These are phyloP conservation scores for Onchidella celtica DNA, from an alignment of 2,888 invertebrate genomes.

Conservation along the genomic window DNA sequence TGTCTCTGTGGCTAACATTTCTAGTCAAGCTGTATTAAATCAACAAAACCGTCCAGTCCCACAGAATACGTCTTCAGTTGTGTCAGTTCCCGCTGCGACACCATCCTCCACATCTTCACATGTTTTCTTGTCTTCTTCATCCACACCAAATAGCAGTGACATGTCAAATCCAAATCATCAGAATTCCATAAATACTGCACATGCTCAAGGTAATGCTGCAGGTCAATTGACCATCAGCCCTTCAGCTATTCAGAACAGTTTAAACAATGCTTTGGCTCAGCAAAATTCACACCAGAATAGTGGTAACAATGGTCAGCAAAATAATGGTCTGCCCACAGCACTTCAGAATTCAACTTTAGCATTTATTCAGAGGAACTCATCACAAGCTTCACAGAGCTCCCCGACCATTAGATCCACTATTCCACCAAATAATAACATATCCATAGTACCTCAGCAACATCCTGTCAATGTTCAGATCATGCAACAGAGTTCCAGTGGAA, in stretches of 20 bases:
- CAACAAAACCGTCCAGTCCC: constrained; percentile 23
- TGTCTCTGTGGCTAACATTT: background rate
- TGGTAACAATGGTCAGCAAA: constrained; percentile 3
- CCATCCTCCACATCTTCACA: constrained; percentile 2
- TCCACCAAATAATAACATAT: constrained; percentile 7
- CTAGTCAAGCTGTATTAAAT: constrained; percentile 27
- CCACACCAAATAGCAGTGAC: background rate
- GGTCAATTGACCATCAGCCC: background rate
- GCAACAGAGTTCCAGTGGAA: constrained; percentile 23
- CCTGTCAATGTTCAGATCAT: constrained; percentile 31
- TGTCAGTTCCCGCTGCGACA: background rate
- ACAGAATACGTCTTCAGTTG: background rate
- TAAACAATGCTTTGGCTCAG: background rate
- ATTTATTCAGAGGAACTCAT: constrained; percentile 16
- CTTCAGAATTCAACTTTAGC: constrained; percentile 23
- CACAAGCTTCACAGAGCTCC: constrained; percentile 22
- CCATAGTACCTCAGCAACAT: constrained; percentile 16
- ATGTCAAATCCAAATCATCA: background rate
- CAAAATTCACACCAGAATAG: constrained; percentile 1
- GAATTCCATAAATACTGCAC: constrained; percentile 26
- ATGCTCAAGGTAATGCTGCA: background rate
- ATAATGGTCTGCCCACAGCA: constrained; percentile 1
- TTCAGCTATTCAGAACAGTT: constrained; percentile 23
- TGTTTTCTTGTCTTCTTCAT: background rate
- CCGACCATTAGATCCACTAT: constrained; percentile 25